Conservation (phyloP, 2,888 invertebrate genomes). For the Acanthosepion pharaonis region DNA sequence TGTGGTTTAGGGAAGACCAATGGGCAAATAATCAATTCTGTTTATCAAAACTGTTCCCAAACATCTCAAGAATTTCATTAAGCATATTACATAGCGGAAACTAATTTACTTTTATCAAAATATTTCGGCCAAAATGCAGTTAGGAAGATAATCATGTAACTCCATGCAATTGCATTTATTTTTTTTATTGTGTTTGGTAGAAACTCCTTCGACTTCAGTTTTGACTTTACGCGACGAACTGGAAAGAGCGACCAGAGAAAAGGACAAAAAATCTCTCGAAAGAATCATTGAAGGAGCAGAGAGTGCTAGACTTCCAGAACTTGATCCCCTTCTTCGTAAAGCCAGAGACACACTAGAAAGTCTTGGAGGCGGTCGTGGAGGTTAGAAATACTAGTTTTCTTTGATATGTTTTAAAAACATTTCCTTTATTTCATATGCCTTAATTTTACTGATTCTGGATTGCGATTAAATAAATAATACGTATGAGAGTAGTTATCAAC, state of each 20-base stretch:
- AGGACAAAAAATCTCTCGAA: neutral
- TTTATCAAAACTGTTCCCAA: neutral
- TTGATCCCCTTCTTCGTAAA: conserved; percentile 13
- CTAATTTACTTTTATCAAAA: neutral
- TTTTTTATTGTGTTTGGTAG: neutral
- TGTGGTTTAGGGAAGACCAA: too few species aligned
- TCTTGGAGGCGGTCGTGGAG: conserved; percentile 38
- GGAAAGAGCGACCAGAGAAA: neutral
- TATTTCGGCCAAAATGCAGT: neutral
- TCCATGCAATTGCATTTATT: neutral
- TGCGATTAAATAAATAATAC: too few species aligned
- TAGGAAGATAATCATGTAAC: neutral
- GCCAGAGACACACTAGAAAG: neutral
- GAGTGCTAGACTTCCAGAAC: neutral
- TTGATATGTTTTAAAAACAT: too few species aligned
- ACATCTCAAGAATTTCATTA: neutral
- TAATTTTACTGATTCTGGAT: too few species aligned
- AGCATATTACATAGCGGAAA: neutral
- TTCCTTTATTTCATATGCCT: too few species aligned
- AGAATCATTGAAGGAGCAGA: neutral
- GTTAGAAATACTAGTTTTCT: neutral
- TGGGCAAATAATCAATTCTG: neutral
- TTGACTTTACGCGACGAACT: neutral
- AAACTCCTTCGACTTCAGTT: neutral
- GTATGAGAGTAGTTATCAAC: too few species aligned